Conservation (phyloP, 2,888 invertebrate genomes). For the Hirtodrosophila cameraria region DNA sequence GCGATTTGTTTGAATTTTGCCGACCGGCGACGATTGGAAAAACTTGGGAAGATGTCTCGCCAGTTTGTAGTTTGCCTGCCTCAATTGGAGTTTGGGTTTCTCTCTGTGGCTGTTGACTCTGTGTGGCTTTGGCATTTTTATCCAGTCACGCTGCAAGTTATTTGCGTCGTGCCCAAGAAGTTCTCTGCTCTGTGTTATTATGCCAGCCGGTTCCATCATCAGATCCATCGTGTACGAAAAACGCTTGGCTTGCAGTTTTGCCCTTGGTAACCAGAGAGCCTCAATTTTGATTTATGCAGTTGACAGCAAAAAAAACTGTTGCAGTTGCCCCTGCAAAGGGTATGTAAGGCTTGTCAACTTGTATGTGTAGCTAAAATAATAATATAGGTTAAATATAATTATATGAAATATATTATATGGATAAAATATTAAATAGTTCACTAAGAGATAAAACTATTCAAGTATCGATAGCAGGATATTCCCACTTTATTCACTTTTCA, state of each 20-base stretch:
- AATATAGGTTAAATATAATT: too few relatives aligned
- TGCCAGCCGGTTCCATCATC: constrained; percentile 76
- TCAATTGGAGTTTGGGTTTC: constrained; percentile 2
- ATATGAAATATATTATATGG: too few relatives aligned
- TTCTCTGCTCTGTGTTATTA: constrained; percentile 67
- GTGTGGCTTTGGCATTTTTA: constrained; percentile 73
- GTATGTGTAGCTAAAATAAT: background rate
- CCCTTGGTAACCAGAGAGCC: constrained; percentile 62
- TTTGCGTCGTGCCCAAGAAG: constrained; percentile 66
- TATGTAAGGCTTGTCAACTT: background rate
- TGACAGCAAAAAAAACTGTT: constrained; percentile 58
- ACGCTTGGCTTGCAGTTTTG: constrained; percentile 56
- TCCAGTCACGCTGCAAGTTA: constrained; percentile 78
- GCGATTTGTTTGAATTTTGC: constrained; percentile 78
- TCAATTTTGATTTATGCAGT: constrained; percentile 70
- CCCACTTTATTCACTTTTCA: too few relatives aligned
- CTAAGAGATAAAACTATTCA: too few relatives aligned
- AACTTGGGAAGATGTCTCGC: constrained; percentile 66
- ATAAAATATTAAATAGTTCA: too few relatives aligned
- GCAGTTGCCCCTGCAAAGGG: constrained; percentile 19
- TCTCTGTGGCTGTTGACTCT: constrained; percentile 22
- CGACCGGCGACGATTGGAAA: constrained; percentile 63
- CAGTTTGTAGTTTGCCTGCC: constrained; percentile 27
- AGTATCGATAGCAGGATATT: too few relatives aligned
- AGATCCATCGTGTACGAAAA: constrained; percentile 35